Conservation (phyloP, 2,888 invertebrate species). For the Choreutis nemorana region DNA sequence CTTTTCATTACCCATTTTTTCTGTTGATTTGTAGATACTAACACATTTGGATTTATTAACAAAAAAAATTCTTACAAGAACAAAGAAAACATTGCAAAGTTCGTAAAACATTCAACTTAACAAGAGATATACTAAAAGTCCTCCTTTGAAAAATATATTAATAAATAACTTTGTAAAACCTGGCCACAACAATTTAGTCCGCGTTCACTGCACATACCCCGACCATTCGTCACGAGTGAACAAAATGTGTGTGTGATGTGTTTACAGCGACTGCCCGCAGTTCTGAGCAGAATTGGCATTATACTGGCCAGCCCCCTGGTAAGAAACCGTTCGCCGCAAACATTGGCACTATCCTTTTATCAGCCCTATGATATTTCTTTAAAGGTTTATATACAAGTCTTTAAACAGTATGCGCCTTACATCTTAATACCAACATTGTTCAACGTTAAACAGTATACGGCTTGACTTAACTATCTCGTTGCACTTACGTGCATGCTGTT, state of each 20-base stretch:
- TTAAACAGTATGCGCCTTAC: too few species aligned
- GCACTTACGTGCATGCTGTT: too few species aligned
- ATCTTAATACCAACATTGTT: too few species aligned
- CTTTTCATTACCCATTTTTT: background rate
- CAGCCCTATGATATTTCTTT: constrained; percentile 42
- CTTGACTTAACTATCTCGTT: too few species aligned
- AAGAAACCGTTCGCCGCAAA: constrained; percentile 70
- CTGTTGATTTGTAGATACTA: background rate
- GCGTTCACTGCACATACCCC: constrained; percentile 52
- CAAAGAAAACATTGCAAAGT: constrained; percentile 66
- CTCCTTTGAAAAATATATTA: background rate
- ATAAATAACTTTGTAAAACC: background rate
- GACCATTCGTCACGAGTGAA: constrained; percentile 63
- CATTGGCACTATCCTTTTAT: constrained; percentile 57
- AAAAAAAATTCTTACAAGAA: too few species aligned
- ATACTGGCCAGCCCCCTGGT: constrained; percentile 96
- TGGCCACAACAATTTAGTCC: constrained; percentile 60
- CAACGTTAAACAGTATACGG: too few species aligned
- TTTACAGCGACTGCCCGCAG: constrained; percentile 94
- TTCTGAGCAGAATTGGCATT: constrained; percentile 95
- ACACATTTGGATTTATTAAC: too few species aligned
- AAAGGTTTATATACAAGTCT: too few species aligned
- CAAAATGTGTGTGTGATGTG: constrained; percentile 70
- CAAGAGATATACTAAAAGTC: background rate
- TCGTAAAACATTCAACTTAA: constrained; percentile 5